Base-by-base conservation (phyloP, 2,888 invertebrate genomes). In the Sinotaia quadrata region DNA sequence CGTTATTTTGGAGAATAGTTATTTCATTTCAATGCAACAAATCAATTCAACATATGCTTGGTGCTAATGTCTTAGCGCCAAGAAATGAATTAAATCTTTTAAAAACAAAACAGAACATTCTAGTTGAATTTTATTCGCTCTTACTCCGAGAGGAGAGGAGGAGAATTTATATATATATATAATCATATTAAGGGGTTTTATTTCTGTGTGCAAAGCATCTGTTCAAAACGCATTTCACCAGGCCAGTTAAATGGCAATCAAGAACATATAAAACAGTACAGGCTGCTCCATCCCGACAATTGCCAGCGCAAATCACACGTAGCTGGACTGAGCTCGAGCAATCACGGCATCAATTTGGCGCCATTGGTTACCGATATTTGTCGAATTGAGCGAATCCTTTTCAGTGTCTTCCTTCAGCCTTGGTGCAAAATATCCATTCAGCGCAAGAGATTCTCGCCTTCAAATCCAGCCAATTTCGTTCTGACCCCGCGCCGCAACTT, bases 301-400 rank as follows among this genome's bases (percentile, higher is more conserved):
- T 65, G 65, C 65, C 33, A 41, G 65, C 56, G 44, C 54, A 56
- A 65, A 65, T 60, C 69, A 60, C 59, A 59, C 47, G 31, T 49
- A 65, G 54, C 54, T 54, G 31, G 27, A 18, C 15, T 31, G 62
- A 59, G 65, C 47, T 47, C 60, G 37, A 58, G 58, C 67, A 73
- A 73, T 73, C 70, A 67, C 56, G 51, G 36, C 60, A 37, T 61
- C 73, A 75, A 75, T 75, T 75, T 71, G 41, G 56, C 68, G 68
- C 70, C 69, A 73, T 73, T 73, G 73, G 72, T 69, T 66, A 60
- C 71, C 67, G 68, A 73, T 73, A 75, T 75, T 75, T 71, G 69
- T 60, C 51, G 49, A 71, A 73, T 73, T 66, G 70, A 54, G 47
- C 69, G 67, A 57, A 63, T 69, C 63, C 63, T 56, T 58, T 66